Conservation (phyloP, 2,113 vertebrate species). For the Psammodynastes pulverulentus region DNA sequence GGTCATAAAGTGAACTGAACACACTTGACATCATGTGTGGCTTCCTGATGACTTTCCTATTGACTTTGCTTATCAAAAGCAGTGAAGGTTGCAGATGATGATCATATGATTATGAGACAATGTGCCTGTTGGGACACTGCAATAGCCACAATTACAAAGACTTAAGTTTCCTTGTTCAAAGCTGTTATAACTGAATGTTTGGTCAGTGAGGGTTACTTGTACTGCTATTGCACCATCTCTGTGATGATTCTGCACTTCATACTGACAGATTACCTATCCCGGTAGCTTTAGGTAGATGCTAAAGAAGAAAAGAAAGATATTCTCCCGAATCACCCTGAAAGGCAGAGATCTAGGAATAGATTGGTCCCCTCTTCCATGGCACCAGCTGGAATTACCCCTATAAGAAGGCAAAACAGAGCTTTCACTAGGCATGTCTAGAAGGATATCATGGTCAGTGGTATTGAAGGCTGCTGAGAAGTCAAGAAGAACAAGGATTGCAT, state of each 20-base stretch:
- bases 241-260: background rate
- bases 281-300: background rate
- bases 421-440: background rate
- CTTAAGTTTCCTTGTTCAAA: background rate
- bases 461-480: background rate
- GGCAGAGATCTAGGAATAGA: background rate
- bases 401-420: background rate
- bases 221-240: background rate
- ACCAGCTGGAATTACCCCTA: background rate
- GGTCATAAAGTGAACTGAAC: background rate
- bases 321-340: background rate
- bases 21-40: background rate
- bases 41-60: background rate
- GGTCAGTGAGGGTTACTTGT: background rate
- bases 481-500: background rate
- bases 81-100: background rate
- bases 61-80: background rate
- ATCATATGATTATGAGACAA: background rate
- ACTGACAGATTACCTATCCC: background rate
- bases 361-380: background rate
- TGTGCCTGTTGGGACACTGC: background rate
- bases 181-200: background rate
- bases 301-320: background rate
- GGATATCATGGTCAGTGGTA: background rate
- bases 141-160: background rate